Evolutionary conservation across 2,888 invertebrate species (phyloP).

Genomic region (Rutpela maculata): DNA sequence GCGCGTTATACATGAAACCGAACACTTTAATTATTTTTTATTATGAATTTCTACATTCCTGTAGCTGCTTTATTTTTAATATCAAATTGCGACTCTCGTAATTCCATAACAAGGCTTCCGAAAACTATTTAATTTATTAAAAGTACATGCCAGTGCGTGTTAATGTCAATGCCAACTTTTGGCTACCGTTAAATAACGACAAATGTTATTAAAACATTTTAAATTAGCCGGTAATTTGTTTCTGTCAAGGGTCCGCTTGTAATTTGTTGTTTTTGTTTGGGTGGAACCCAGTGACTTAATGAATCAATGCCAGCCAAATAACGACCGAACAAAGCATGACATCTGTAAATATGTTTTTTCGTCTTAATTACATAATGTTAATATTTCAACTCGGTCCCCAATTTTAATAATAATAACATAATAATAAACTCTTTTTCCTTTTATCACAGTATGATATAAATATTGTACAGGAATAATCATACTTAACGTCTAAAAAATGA

Average conservation of each 20-base stretch:
- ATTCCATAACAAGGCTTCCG: background rate
- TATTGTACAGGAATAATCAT: no score
- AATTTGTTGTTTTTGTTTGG: background rate
- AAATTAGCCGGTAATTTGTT: background rate
- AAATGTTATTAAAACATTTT: conserved; percentile 1
- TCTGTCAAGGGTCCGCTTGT: background rate
- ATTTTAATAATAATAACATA: no score
- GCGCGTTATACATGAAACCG: conserved; percentile 9
- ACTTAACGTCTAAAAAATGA: no score
- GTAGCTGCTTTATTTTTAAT: background rate
- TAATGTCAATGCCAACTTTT: conserved; percentile 1
- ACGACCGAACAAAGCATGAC: background rate
- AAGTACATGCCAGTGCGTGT: background rate
- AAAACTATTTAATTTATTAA: conserved; percentile 3
- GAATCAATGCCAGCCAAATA: background rate
- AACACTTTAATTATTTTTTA: background rate
- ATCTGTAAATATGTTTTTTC: background rate
- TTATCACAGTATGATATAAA: no score
- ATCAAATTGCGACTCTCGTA: background rate
- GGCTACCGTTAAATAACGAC: background rate
- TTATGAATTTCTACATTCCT: background rate
- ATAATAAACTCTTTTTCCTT: no score
- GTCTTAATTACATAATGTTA: background rate
- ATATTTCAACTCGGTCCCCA: no score
- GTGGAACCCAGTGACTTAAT: background rate